phyloP scores from a whole-genome alignment of 2,113 vertebrate species.

The Capreolus pygargus region DNA sequence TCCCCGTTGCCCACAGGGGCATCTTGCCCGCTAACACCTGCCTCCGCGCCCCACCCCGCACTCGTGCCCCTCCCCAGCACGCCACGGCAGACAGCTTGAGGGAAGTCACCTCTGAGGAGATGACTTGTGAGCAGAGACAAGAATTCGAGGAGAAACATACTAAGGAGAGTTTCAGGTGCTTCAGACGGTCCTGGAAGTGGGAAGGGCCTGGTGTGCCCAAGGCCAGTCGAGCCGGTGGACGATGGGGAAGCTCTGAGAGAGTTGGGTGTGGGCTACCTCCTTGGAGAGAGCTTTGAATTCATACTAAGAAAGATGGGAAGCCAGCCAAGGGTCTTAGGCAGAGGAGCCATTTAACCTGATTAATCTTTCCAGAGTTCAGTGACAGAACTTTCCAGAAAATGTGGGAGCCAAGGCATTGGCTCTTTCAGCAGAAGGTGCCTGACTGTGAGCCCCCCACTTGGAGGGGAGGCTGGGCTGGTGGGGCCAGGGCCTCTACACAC shows the following conservation, averaged over 20 bases:
- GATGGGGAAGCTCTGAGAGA: neutral
- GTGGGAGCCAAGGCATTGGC: neutral
- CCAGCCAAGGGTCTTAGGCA: neutral
- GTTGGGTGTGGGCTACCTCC: neutral
- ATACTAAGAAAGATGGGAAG: neutral
- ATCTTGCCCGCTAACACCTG: neutral
- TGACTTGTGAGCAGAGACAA: neutral
- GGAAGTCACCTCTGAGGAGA: neutral
- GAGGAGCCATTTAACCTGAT: neutral
- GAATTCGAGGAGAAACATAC: neutral
- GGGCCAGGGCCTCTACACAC: rapidly evolving
- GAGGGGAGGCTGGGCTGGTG: too few relatives aligned
- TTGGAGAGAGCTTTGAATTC: neutral
- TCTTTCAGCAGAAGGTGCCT: neutral
- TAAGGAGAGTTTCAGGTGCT: neutral
- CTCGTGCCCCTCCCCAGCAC: neutral
- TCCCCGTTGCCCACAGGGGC: neutral
- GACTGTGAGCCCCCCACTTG: neutral
- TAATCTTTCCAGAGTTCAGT: neutral
- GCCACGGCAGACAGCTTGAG: neutral
- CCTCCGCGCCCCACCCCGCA: neutral
- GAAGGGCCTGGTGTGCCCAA: neutral
- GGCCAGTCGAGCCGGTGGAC: rapidly evolving
- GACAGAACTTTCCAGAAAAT: neutral
- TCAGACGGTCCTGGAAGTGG: neutral